Percentiles rank a stretch among this genome's conserved stretches.
These are phyloP conservation scores for Sinocyclocheilus maitianheensis DNA, from an alignment of 2,113 vertebrate genomes.

Conservation along the genomic window DNA sequence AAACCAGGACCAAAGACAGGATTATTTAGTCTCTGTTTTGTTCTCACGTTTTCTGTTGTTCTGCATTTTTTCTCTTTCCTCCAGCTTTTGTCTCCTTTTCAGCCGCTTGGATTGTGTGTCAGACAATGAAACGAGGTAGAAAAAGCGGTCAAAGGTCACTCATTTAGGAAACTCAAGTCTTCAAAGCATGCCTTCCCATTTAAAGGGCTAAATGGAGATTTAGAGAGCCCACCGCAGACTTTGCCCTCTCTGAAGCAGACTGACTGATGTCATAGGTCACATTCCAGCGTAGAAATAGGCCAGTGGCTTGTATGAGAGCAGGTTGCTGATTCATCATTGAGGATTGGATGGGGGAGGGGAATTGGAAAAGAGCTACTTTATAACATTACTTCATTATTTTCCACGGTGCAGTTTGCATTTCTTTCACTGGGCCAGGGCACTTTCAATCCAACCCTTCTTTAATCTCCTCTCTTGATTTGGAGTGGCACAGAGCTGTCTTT, in stretches of 20 bases:
- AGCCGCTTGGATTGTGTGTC: constrained; percentile 57
- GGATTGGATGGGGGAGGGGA: constrained; percentile 58
- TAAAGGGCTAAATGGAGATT: constrained; percentile 50
- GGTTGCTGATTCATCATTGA: constrained; percentile 79
- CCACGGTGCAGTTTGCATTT: constrained; percentile 24
- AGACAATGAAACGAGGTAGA: constrained; percentile 51
- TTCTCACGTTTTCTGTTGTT: constrained; percentile 62
- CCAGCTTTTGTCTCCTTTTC: constrained; percentile 46
- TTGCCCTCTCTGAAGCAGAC: constrained; percentile 71
- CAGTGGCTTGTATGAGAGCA: constrained; percentile 72
- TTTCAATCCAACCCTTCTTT: constrained; percentile 37
- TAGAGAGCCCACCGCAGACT: constrained; percentile 67
- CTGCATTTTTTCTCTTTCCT: constrained; percentile 64
- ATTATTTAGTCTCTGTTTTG: constrained; percentile 71
- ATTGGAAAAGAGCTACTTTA: constrained; percentile 71
- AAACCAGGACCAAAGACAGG: constrained; percentile 67
- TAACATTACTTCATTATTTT: constrained; percentile 63
- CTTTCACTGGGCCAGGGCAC: constrained; percentile 6
- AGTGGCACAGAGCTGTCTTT: constrained; percentile 40
- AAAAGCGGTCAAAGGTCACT: constrained; percentile 53
- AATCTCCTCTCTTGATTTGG: constrained; percentile 40
- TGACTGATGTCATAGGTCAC: constrained; percentile 79
- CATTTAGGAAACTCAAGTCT: constrained; percentile 58
- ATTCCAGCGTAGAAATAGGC: constrained; percentile 77
- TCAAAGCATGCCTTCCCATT: constrained; percentile 67